phyloP scores from a whole-genome alignment of 2,113 vertebrate genomes.

The Onychostruthus taczanowskii region DNA sequence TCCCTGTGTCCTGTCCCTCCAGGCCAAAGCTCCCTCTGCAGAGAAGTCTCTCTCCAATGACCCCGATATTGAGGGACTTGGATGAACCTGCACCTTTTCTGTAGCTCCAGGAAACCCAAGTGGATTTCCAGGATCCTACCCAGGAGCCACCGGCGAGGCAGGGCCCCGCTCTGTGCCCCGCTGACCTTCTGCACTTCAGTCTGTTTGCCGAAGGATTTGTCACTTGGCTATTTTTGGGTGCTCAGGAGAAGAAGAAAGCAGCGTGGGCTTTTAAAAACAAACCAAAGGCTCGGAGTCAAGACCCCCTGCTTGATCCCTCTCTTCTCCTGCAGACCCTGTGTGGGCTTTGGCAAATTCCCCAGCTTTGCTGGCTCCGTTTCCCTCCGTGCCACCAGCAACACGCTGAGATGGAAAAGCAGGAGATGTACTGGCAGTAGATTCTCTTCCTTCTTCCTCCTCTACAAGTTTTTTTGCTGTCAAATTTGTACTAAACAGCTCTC shows the following conservation, averaged over 20 bases:
- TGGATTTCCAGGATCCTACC: not conserved
- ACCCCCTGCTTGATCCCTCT: not conserved
- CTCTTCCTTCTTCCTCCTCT: not conserved
- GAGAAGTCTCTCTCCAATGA: not conserved
- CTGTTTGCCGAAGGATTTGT: not conserved
- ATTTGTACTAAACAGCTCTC: not conserved
- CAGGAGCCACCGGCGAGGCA: not conserved
- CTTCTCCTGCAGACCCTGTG: not conserved
- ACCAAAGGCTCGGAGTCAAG: not conserved
- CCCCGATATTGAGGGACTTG: accelerated
- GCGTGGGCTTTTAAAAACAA: not conserved
- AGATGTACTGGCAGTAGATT: not conserved
- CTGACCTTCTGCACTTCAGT: not conserved
- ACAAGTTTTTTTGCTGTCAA: not conserved
- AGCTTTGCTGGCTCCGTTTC: not conserved
- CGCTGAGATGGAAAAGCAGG: not conserved
- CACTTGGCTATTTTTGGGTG: not conserved
- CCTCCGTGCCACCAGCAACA: not conserved
- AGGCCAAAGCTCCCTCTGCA: no score
- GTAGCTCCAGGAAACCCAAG: not conserved
- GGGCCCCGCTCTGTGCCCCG: not conserved
- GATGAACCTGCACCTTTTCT: not conserved
- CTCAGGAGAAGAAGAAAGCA: not conserved
- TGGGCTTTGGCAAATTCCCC: constrained; percentile 27
- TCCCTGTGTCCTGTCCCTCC: not conserved